Evolutionary conservation across 30 jellyfish, hydroid and myxozoan genomes (phyloP).

Genomic region (Hydra vulgaris): DNA sequence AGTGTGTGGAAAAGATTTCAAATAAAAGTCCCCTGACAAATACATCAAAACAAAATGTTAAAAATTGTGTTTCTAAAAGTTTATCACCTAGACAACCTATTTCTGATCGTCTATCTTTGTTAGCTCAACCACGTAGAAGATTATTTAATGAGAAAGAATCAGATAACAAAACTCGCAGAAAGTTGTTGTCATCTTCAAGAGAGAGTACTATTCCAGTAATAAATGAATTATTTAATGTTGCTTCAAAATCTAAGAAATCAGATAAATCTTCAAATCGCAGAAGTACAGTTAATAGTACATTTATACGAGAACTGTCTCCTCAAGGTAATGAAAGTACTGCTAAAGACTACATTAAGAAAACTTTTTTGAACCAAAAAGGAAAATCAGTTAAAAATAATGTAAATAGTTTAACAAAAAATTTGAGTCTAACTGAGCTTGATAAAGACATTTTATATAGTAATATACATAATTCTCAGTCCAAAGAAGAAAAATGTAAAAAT

Average conservation of each 20-base stretch:
- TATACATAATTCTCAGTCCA: not conserved
- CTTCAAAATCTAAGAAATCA: not conserved
- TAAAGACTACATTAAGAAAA: not conserved
- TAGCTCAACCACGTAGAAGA: conserved; percentile 37
- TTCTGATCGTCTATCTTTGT: conserved; percentile 18
- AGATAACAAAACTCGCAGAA: not conserved
- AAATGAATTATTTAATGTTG: not conserved
- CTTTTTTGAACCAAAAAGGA: not conserved
- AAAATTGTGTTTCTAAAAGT: not conserved
- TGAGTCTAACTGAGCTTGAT: not conserved
- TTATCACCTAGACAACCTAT: not conserved
- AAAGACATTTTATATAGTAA: not conserved
- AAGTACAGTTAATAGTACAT: conserved; percentile 21
- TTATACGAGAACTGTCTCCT: not conserved
- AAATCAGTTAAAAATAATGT: not conserved
- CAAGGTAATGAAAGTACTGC: not conserved
- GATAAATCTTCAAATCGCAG: not conserved
- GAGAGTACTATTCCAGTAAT: not conserved
- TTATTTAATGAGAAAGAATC: not conserved
- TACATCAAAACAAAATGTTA: not conserved
- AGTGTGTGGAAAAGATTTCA: not conserved
- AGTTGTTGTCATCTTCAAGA: not conserved
- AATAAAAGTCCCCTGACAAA: not conserved
- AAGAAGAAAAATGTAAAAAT: not conserved
- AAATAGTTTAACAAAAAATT: too few species aligned